A percentile compares a stretch with the other conserved stretches of the same genome.
Conservation (phyloP, 2,113 vertebrate species). For the Tapirus terrestris region DNA sequence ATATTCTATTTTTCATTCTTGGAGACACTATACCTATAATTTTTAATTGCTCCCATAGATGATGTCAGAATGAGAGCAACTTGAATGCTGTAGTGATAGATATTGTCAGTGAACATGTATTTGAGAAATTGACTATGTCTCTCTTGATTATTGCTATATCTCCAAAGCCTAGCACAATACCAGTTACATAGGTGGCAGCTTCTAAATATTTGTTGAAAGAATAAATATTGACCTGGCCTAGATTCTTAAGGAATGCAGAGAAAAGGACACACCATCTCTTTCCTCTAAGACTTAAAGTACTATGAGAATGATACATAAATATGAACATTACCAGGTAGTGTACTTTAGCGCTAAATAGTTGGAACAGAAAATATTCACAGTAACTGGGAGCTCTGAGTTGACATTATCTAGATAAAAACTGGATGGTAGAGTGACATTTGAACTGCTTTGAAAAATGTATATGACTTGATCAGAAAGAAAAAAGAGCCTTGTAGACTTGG, state of each 20-base stretch:
- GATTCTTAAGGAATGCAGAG: not conserved
- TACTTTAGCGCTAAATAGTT: not conserved
- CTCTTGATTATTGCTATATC: not conserved
- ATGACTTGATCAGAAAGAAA: not conserved
- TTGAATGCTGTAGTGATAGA: not conserved
- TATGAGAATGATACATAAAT: not conserved
- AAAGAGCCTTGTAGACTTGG: not conserved
- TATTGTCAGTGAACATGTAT: not conserved
- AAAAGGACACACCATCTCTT: not conserved
- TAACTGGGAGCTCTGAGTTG: not conserved
- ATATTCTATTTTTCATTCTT: not conserved
- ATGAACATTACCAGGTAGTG: not conserved
- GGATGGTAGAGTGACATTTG: not conserved
- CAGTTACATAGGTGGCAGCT: not conserved
- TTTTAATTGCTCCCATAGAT: not conserved
- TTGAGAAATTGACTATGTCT: not conserved
- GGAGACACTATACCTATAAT: not conserved
- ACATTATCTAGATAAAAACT: not conserved
- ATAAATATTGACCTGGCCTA: not conserved
- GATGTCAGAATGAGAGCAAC: not conserved
- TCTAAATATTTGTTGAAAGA: not conserved
- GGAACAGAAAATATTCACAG: not conserved
- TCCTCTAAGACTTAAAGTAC: not conserved
- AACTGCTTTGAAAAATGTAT: not conserved
- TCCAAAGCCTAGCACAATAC: not conserved